Base-by-base conservation (phyloP, 2,888 invertebrate species). In the Orthosia cruda region DNA sequence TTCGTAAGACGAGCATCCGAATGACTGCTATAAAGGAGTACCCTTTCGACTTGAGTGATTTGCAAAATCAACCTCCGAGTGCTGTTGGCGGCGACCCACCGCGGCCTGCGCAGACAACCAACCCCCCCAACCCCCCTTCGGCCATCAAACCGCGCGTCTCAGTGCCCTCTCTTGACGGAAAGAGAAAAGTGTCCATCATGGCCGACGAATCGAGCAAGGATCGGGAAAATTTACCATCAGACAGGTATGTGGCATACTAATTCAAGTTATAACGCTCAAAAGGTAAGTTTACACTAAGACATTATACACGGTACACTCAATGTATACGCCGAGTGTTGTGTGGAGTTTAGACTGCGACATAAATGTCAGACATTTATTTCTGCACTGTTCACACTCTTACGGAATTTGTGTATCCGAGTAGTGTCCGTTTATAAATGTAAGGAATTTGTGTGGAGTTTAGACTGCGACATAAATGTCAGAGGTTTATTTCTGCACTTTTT, bases 191-290 rank as follows among this genome's bases (percentile, higher is more conserved):
- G 18, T 97, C 97, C 88, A 97, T 97, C 80, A 97, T 97, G 93
- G 97, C 97, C 9, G 97, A 97, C 90, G 97, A 91, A 85, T 92
- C 91, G 20, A 96, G 97, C 84, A 97, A 97, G 80, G 97, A 97
- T 61, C 97, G 98, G 78, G 98, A 98, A 90, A 98, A 98, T 92
- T 94, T 96, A 68, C 97, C 97, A 2, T 98, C 97, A 74, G 98
- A 98, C 89, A 97, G 97, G 95, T 97, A 96, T 91, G 83, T 79
- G 18, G 3, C 9, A 13, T 20, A n/a, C 3, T 3, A 7, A 61
- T 5, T n/a, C 15, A 40, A 59, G 16, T 57, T 18, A 40, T 40
- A 32, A 13, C 3, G 32, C 58, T 32, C 11, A 4, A 9, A 40
- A 40, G 40, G 9, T 9, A 40, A 40, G 9, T 40, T 40, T 40